Base-by-base conservation (phyloP, 92 coral and sea anemone species). In the Meandrina meandrites region DNA sequence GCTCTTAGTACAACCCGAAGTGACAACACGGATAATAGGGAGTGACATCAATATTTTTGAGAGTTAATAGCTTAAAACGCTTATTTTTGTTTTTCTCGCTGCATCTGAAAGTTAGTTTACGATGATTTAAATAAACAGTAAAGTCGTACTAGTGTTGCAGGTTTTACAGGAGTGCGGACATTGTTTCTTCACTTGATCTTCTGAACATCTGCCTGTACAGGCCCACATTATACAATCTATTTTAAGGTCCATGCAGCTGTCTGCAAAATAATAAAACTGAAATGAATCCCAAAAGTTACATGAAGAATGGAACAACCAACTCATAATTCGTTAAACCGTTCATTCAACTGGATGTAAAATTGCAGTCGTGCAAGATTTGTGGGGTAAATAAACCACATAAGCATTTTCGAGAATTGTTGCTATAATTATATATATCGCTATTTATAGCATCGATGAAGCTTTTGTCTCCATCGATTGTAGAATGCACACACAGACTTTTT, bases 101-200 rank as follows among this genome's bases (percentile, higher is more conserved):
- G n/a, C n/a, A n/a, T n/a, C n/a, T n/a, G 45, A 40, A 40, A 40
- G 45, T 40, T 40, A 40, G 45, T 40, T 40, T 40, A 40, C 6
- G 45, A 60, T 22, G 14, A 60, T 60, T 18, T 60, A 60, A 24
- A 6, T 60, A 60, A 24, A 6, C 1, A 22, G 12, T 18, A 22
- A 56, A 17, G 68, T 60, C 92, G 74, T 79, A 91, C 96, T 89
- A 74, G 84, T 86, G 71, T 48, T 57, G 81, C 98, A 94, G 53
- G 88, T 64, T 75, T 91, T 86, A 51, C 98, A 94, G 9, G 91
- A 84, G 60, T 90, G 86, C 0, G 94, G 95, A 57, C 98, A 94
- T 58, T 90, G 79, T 90, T 90, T 91, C 48, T 78, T 76, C 30
- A 78, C 72, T 8, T 73, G 16, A 1, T 90, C 94, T 22, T 90